Evolutionary conservation across 2,797 vertebrate genomes (phyloP).

Genomic region (Pipistrellus pipistrellus): DNA sequence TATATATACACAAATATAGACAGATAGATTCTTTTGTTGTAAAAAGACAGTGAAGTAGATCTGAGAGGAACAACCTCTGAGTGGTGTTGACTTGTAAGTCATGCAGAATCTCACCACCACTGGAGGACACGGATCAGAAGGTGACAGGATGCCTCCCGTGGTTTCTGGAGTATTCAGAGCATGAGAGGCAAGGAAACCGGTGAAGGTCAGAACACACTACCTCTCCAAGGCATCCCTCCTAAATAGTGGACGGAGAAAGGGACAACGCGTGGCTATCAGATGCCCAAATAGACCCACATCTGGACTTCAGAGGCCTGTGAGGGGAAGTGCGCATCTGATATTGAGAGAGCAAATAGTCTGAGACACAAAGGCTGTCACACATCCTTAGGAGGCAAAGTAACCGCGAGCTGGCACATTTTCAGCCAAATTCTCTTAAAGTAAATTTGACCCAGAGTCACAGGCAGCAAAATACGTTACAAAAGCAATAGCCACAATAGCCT

Average conservation of each 20-base stretch:
- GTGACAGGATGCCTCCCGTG: not conserved
- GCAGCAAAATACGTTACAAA: not conserved
- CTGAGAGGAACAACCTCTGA: not conserved
- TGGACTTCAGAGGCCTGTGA: not conserved
- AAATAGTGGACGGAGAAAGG: not conserved
- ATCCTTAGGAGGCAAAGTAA: not conserved
- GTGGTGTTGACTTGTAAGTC: not conserved
- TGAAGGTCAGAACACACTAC: not conserved
- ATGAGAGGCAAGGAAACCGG: not conserved
- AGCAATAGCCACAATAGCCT: not conserved
- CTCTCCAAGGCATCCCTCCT: not conserved
- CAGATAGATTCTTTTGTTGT: not conserved
- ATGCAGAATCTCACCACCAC: not conserved
- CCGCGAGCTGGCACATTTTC: not conserved
- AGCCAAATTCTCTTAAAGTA: not conserved
- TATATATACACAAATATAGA: too few species aligned
- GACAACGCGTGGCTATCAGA: not conserved
- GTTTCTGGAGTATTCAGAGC: conserved; percentile 4
- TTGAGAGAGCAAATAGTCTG: not conserved
- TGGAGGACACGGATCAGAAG: not conserved
- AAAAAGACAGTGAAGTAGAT: not conserved
- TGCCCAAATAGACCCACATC: not conserved
- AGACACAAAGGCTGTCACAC: not conserved
- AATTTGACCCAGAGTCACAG: not conserved
- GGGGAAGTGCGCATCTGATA: not conserved